A percentile compares a stretch with the other conserved stretches of the same genome.
phyloP scores from a whole-genome alignment of 2,888 invertebrate species.

The Synanthedon formicaeformis region DNA sequence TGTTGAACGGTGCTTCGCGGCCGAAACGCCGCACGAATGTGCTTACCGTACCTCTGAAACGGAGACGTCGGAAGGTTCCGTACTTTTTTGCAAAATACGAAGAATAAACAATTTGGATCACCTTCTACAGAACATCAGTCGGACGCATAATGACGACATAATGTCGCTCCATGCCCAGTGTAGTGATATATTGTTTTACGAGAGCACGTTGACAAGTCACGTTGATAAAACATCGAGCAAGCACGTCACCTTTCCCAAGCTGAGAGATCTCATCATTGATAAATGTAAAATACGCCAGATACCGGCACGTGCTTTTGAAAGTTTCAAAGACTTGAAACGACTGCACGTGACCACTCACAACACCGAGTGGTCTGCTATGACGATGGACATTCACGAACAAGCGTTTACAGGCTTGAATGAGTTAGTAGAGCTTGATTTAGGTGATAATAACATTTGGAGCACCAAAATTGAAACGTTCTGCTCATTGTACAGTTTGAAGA shows the following conservation, averaged over 20 bases:
- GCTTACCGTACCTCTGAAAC: constrained; percentile 74
- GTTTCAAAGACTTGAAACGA: constrained; percentile 75
- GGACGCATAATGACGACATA: constrained; percentile 74
- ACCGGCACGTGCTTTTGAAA: constrained; percentile 76
- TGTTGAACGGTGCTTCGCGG: constrained; percentile 46
- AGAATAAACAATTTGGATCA: constrained; percentile 78
- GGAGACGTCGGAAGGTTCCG: constrained; percentile 67
- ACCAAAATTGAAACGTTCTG: constrained; percentile 79
- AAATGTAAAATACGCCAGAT: constrained; percentile 83
- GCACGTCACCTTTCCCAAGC: constrained; percentile 71
- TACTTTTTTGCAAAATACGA: constrained; percentile 77
- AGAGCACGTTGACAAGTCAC: constrained; percentile 74
- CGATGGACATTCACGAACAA: constrained; percentile 77
- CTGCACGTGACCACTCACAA: constrained; percentile 80
- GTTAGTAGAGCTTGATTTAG: constrained; percentile 76
- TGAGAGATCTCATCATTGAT: constrained; percentile 78
- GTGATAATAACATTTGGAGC: constrained; percentile 83
- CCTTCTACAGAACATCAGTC: constrained; percentile 77
- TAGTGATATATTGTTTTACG: constrained; percentile 80
- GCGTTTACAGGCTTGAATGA: constrained; percentile 77
- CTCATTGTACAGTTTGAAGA: constrained; percentile 75
- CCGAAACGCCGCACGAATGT: constrained; percentile 76
- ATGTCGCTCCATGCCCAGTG: constrained; percentile 78
- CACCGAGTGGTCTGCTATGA: constrained; percentile 84
- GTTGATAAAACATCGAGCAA: constrained; percentile 55